These are phyloP conservation scores for Drosophila mojavensis DNA, from an alignment of 1,140 invertebrate genomes.

Conservation along the genomic window DNA sequence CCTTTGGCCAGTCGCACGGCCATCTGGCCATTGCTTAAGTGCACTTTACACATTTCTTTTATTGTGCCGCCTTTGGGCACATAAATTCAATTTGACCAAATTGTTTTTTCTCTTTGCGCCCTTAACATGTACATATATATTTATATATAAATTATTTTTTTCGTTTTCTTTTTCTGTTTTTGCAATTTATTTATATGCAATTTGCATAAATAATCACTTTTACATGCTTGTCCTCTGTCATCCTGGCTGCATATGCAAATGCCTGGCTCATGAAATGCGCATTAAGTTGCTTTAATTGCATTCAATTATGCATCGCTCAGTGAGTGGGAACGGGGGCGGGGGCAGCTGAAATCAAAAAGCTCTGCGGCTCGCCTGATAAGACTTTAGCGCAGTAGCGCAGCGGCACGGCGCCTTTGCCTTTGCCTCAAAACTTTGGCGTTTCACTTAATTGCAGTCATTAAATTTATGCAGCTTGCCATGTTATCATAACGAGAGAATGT, in stretches of 20 bases:
- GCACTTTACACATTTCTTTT: constrained; percentile 77
- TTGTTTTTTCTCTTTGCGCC: constrained; percentile 49
- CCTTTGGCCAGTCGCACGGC: constrained; percentile 37
- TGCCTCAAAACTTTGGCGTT: constrained; percentile 70
- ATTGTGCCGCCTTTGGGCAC: constrained; percentile 61
- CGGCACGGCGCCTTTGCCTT: constrained; percentile 11
- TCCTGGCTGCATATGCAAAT: constrained; percentile 47
- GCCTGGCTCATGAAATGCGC: constrained; percentile 65
- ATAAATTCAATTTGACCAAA: constrained; percentile 78
- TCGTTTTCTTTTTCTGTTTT: background rate
- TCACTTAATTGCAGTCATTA: constrained; percentile 77
- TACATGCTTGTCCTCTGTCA: constrained; percentile 48
- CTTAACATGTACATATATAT: background rate
- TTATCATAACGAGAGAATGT: constrained; percentile 63
- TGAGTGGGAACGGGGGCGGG: background rate
- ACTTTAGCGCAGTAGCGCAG: constrained; percentile 38
- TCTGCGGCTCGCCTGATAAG: constrained; percentile 65
- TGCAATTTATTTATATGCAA: constrained; percentile 57
- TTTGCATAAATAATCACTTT: constrained; percentile 81
- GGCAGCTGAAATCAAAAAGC: constrained; percentile 5
- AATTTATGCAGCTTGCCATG: constrained; percentile 70
- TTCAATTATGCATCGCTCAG: constrained; percentile 70
- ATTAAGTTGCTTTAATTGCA: constrained; percentile 81
- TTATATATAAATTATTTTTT: background rate
- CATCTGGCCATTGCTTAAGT: constrained; percentile 64